A percentile compares a stretch with the other conserved stretches of the same genome.
phyloP scores from a whole-genome alignment of 2,113 vertebrate species.

The Beaufortia kweichowensis region DNA sequence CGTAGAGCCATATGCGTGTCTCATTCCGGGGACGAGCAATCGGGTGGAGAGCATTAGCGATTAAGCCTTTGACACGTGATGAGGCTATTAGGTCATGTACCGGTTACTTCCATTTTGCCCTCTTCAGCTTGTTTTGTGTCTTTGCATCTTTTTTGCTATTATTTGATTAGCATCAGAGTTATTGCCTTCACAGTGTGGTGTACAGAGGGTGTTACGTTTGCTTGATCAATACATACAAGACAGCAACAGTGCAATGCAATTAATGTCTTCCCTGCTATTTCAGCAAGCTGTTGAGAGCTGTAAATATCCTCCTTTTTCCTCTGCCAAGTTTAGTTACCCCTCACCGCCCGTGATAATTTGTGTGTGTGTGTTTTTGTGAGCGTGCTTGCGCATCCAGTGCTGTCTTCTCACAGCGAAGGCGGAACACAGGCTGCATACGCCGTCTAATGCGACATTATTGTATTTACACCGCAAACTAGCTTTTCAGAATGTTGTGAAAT shows the following conservation, averaged over 20 bases:
- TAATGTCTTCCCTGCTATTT: conserved; percentile 44
- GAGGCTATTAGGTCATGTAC: conserved; percentile 27
- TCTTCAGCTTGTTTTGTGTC: conserved; percentile 27
- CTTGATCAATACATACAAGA: conserved; percentile 56
- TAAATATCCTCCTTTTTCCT: conserved; percentile 48
- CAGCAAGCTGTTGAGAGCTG: conserved; percentile 40
- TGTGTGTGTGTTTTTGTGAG: not conserved
- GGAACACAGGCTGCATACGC: not conserved
- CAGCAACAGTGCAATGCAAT: conserved; percentile 56
- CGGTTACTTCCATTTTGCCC: conserved; percentile 19
- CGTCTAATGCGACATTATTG: too few relatives aligned
- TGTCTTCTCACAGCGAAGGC: not conserved
- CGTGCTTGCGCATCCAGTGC: not conserved
- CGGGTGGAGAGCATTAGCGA: conserved; percentile 19
- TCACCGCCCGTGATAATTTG: conserved; percentile 26
- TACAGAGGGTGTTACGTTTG: conserved; percentile 41
- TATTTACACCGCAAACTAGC: too few relatives aligned
- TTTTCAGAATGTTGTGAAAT: too few relatives aligned
- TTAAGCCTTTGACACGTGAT: conserved; percentile 30
- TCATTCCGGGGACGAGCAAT: not conserved
- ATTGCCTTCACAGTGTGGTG: conserved; percentile 29
- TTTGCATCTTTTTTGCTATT: conserved; percentile 26
- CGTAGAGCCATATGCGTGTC: not conserved
- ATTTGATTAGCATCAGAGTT: conserved; percentile 44
- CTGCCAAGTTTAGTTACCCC: conserved; percentile 50